These are phyloP conservation scores for Manacus vitellinus DNA, from an alignment of 2,113 vertebrate genomes.

Conservation along the genomic window DNA sequence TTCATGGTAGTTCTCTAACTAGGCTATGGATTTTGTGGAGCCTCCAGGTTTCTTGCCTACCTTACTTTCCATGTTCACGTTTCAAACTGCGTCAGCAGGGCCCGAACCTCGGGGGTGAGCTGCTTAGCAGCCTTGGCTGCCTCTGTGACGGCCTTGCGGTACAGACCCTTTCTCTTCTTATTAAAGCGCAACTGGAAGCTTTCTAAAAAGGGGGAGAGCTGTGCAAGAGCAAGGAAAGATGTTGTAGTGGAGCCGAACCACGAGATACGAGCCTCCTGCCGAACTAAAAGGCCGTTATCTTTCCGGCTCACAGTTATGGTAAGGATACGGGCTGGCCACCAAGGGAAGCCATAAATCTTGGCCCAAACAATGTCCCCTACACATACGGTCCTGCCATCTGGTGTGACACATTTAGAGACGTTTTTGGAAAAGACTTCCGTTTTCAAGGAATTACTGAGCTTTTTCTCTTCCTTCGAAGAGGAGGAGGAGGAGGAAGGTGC, in stretches of 20 bases:
- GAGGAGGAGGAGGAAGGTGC: conserved; percentile 77
- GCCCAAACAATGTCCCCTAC: conserved; percentile 99
- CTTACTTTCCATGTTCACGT: conserved; percentile 84
- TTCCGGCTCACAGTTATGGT: conserved; percentile 92
- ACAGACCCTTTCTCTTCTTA: conserved; percentile 97
- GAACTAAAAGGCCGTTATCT: conserved; percentile 89
- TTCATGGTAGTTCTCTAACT: conserved; percentile 51
- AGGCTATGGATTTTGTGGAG: conserved; percentile 49
- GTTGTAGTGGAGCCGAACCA: conserved; percentile 99
- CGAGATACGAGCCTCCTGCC: conserved; percentile 94
- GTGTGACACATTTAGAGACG: conserved; percentile 90
- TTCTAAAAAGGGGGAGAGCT: conserved; percentile 95
- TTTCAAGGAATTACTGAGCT: conserved; percentile 89
- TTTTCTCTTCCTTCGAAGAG: conserved; percentile 87
- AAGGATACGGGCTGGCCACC: conserved; percentile 97
- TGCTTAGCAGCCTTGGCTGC: conserved; percentile 96
- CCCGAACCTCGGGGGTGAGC: conserved; percentile 95
- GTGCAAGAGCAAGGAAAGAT: conserved; percentile 92
- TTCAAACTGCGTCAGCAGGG: conserved; percentile 96
- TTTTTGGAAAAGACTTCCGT: conserved; percentile 93
- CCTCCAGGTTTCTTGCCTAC: conserved; percentile 77
- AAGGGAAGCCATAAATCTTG: conserved; percentile 98
- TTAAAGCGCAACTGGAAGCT: conserved; percentile 97
- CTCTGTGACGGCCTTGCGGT: conserved; percentile 96
- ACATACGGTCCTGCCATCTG: conserved; percentile 93